Evolutionary conservation across 30 jellyfish, hydroid and myxozoan genomes (phyloP), one percentile per base, ranked within the genome.

Genomic region (Clytia hemisphaerica): DNA sequence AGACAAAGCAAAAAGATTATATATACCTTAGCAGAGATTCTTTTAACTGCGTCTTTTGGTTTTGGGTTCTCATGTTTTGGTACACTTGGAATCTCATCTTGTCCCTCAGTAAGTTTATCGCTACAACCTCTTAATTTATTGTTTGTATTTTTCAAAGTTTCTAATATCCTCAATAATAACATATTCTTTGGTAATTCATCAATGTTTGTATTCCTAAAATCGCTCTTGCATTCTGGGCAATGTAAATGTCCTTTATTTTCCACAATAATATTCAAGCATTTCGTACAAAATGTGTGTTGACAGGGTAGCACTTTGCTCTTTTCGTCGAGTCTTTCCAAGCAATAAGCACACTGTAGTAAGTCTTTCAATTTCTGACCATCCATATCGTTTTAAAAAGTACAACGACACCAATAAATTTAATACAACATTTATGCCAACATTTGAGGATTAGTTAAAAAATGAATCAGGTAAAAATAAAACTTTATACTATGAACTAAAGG

Each of bases 191-290:
- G 80, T 49, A 85, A 60, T 54, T 79, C 61, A 30, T 78, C 82
- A 19, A 85, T 80, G 35, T 73, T 45, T 31, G 73, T 48, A 7
- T 83, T 80, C 36, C 50, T 50, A 73, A 6, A 85, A 45, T 47
- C 86, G 54, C 82, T 28, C 45, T 93, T 53, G 34, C 96, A 85
- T 73, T 85, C 96, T 12, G 96, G 96, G 89, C 96, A 85, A 48
- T 78, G 93, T 25, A 78, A 28, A 66, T 61, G 72, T 22, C 96
- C 96, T 57, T 78, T 78, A 28, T 55, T 78, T n/a, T 38, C 79
- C 26, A 58, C 71, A 49, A 78, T 55, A 34, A 60, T 66, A 27
- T 69, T 82, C 15, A 85, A 71, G 61, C 96, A 85, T 47, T 58
- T 67, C 44, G 24, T 55, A 45, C 96, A 85, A 53, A 85, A 70